phyloP scores from a whole-genome alignment of 2,797 vertebrate genomes.

The Myotis findleyi region DNA sequence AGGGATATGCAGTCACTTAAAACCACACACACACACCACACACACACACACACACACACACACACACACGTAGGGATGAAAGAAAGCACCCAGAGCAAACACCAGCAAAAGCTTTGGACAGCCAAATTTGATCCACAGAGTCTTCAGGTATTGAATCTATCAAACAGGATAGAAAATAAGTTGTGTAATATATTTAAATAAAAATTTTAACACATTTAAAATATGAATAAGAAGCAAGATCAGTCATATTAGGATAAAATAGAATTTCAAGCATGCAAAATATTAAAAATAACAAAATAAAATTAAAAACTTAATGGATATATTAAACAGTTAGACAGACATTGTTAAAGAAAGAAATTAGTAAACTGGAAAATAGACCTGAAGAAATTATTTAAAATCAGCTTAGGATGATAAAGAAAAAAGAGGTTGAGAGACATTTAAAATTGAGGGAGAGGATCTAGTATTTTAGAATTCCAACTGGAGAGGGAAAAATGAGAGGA shows the following conservation, averaged over 20 bases:
- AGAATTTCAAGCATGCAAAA: slow-evolving; percentile 49
- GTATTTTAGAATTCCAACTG: slow-evolving; percentile 20
- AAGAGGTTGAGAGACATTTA: not conserved
- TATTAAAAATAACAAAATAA: slow-evolving; percentile 25
- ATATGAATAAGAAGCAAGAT: slow-evolving; percentile 31
- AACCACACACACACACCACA: not conserved
- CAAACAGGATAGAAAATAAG: not conserved
- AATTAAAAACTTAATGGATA: not conserved
- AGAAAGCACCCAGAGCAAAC: not conserved
- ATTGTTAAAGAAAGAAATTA: slow-evolving; percentile 41
- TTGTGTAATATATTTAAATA: not conserved
- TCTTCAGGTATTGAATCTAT: not conserved
- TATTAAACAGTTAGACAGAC: not conserved
- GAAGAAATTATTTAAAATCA: slow-evolving; percentile 36
- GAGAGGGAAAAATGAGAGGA: not conserved
- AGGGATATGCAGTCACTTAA: not conserved
- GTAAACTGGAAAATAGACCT: not conserved
- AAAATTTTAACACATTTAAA: not conserved
- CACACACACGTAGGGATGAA: not conserved
- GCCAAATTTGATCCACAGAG: not conserved
- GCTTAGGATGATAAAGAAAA: not conserved
- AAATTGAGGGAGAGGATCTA: not conserved
- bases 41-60: not conserved
- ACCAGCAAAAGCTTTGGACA: not conserved
- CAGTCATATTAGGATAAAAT: not conserved